phyloP scores from a whole-genome alignment of 2,888 invertebrate genomes.

The Meiosimyza decipiens region DNA sequence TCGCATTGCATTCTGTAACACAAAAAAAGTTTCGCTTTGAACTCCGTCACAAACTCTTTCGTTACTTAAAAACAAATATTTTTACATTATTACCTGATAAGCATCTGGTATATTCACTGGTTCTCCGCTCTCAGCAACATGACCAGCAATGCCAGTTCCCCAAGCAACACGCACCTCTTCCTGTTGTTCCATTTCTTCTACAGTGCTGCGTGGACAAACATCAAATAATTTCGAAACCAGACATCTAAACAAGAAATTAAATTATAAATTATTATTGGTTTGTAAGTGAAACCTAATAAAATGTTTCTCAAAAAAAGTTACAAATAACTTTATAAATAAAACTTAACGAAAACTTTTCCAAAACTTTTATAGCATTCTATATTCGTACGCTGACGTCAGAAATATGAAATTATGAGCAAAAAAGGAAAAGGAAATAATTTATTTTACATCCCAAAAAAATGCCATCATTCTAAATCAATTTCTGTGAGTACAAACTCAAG shows the following conservation, averaged over 20 bases:
- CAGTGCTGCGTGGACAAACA: conserved; percentile 91
- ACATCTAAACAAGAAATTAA: conserved; percentile 69
- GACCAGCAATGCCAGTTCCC: conserved; percentile 95
- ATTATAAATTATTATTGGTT: conserved; percentile 6
- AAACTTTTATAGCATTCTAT: too few relatives aligned
- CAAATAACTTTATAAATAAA: background rate
- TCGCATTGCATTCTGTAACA: too few relatives aligned
- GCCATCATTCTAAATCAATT: too few relatives aligned
- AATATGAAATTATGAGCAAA: too few relatives aligned
- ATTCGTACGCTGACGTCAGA: too few relatives aligned
- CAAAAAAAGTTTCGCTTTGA: too few relatives aligned
- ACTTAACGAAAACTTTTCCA: too few relatives aligned
- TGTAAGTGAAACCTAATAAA: conserved; percentile 4
- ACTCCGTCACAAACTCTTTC: too few relatives aligned
- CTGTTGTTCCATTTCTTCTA: conserved; percentile 91
- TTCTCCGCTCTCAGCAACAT: conserved; percentile 92
- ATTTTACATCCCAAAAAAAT: too few relatives aligned
- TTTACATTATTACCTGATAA: conserved; percentile 77
- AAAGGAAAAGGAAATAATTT: too few relatives aligned
- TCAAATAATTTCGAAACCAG: conserved; percentile 95
- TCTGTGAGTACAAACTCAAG: too few relatives aligned
- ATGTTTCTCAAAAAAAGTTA: conserved; percentile 1
- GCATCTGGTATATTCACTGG: conserved; percentile 96
- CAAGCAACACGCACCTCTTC: conserved; percentile 94
- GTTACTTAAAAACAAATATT: too few relatives aligned